Evolutionary conservation across 37 sponge, comb jelly and placozoan species (phyloP).

Genomic region (Chondrilla cf. caribensis): DNA sequence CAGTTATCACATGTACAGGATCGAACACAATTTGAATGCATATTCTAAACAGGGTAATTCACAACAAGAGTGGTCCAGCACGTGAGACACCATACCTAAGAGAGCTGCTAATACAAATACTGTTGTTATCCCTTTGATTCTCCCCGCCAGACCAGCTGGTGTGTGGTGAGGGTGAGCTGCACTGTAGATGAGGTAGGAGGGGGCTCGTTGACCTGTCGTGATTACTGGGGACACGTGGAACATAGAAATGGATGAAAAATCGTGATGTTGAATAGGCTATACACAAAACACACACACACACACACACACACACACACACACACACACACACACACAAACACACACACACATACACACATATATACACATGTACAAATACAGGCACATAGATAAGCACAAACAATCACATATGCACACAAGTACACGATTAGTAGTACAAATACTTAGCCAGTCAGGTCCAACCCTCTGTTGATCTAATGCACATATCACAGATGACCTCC

Average conservation of each 20-base stretch:
- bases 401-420: too few relatives aligned
- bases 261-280: too few relatives aligned
- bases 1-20: too few relatives aligned
- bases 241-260: too few relatives aligned
- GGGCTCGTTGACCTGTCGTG: slow-evolving; percentile 17
- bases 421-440: background rate
- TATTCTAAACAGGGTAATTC: too few relatives aligned
- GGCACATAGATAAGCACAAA: background rate
- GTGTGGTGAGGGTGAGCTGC: slow-evolving; percentile 38
- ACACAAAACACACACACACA: too few relatives aligned
- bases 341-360: background rate
- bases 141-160: slow-evolving; percentile 42
- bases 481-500: background rate
- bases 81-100: slow-evolving; percentile 26
- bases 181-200: slow-evolving; percentile 47
- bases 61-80: too few relatives aligned
- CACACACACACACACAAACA: too few relatives aligned
- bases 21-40: too few relatives aligned
- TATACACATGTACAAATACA: slow-evolving; percentile 28
- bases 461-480: background rate
- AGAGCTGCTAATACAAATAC: slow-evolving; percentile 55
- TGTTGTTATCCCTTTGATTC: slow-evolving; percentile 54
- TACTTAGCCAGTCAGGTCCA: background rate
- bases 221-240: slow-evolving; percentile 27
- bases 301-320: too few relatives aligned